phyloP scores from a whole-genome alignment of 2,888 invertebrate species.

The Spilarctia lutea region DNA sequence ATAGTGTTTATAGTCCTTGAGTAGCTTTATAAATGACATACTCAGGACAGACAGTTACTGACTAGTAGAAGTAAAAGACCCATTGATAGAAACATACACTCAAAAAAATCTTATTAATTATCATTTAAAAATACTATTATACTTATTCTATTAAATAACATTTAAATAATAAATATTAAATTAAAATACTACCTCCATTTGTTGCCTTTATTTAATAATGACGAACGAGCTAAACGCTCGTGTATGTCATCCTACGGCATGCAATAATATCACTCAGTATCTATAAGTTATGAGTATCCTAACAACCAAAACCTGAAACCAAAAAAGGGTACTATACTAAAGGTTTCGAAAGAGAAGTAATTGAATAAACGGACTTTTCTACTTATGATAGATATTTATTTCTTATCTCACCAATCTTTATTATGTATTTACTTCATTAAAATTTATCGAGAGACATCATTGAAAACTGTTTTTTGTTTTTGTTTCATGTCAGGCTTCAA shows the following conservation, averaged over 20 bases:
- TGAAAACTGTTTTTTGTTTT: constrained; percentile 83
- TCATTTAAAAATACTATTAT: neutral
- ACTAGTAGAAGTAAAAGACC: too few species aligned
- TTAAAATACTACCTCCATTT: constrained; percentile 71
- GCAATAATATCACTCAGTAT: constrained; percentile 58
- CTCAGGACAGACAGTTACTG: too few species aligned
- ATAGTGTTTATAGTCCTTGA: too few species aligned
- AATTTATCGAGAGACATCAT: constrained; percentile 79
- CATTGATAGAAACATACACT: too few species aligned
- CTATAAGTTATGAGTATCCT: constrained; percentile 49
- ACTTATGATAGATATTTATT: constrained; percentile 18
- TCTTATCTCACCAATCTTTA: constrained; percentile 65
- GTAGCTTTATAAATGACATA: neutral
- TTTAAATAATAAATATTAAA: neutral
- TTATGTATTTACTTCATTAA: constrained; percentile 75
- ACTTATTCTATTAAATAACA: too few species aligned
- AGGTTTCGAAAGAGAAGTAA: constrained; percentile 28
- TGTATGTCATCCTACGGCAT: constrained; percentile 63
- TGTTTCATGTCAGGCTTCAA: constrained; percentile 71
- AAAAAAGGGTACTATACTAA: constrained; percentile 59
- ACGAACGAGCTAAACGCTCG: constrained; percentile 54
- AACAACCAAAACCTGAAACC: constrained; percentile 68
- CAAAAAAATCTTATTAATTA: neutral
- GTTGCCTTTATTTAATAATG: constrained; percentile 50
- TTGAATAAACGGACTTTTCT: constrained; percentile 24